Evolutionary conservation across 1,140 invertebrate genomes (phyloP).

Genomic region (Gryon sp.): DNA sequence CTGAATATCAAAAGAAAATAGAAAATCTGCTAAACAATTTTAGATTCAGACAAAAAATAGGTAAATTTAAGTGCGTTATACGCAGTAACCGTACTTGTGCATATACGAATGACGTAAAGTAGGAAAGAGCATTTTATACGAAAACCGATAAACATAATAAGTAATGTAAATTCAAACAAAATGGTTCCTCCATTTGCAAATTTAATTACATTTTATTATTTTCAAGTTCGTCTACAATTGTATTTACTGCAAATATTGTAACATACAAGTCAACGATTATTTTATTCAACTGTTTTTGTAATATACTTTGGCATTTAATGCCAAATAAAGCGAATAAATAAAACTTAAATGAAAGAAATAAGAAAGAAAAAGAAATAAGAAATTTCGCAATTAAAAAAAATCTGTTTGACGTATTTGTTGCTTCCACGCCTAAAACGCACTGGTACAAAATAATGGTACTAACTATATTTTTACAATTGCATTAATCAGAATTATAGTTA

Average conservation of each 20-base stretch:
- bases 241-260: constrained; percentile 60
- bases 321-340: constrained; percentile 35
- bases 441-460: constrained; percentile 50
- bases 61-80: constrained; percentile 17
- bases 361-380: too few species aligned
- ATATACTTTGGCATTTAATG: constrained; percentile 47
- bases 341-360: too few species aligned
- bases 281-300: constrained; percentile 57
- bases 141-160: constrained; percentile 50
- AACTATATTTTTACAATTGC: constrained; percentile 55
- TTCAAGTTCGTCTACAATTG: constrained; percentile 49
- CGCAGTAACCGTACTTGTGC: neutral
- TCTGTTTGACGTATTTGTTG: constrained; percentile 39
- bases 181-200: constrained; percentile 62
- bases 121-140: constrained; percentile 57
- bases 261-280: constrained; percentile 40
- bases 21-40: constrained; percentile 26
- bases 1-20: neutral
- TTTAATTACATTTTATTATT: constrained; percentile 51
- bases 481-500: constrained; percentile 48
- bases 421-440: constrained; percentile 52
- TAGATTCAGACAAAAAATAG: constrained; percentile 25
- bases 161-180: constrained; percentile 57
- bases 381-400: constrained; percentile 31
- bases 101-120: constrained; percentile 17